phyloP scores from a whole-genome alignment of 2,888 invertebrate species.

The Agrypnus murinus region DNA sequence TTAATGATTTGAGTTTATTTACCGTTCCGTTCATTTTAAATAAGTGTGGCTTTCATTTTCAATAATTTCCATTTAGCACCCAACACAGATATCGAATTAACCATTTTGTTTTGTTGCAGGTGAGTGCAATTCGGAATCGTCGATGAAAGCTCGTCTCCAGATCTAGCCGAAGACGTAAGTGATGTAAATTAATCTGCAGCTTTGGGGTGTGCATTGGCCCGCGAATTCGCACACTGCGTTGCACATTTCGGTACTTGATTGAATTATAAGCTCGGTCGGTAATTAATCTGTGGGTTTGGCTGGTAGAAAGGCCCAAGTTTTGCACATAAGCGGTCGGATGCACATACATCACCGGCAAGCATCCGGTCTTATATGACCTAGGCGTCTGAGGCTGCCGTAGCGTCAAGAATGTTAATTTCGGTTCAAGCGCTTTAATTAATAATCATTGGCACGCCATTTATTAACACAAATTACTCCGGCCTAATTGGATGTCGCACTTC shows the following conservation, averaged over 20 bases:
- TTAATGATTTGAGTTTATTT: too few species aligned
- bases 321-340: slow-evolving; percentile 42
- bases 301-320: slow-evolving; percentile 34
- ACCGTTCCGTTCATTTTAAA: too few species aligned
- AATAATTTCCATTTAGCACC: too few species aligned
- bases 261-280: slow-evolving; percentile 58
- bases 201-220: slow-evolving; percentile 54
- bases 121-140: slow-evolving; percentile 56
- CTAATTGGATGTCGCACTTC: slow-evolving; percentile 67
- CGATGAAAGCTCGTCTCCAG: slow-evolving; percentile 26
- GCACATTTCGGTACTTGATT: slow-evolving; percentile 59
- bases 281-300: slow-evolving; percentile 53
- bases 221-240: slow-evolving; percentile 55
- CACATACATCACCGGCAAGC: slow-evolving; percentile 46
- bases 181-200: slow-evolving; percentile 52
- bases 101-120: slow-evolving; percentile 58
- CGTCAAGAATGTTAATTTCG: slow-evolving; percentile 63
- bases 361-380: slow-evolving; percentile 47
- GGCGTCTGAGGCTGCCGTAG: slow-evolving; percentile 49
- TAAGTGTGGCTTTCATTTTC: too few species aligned
- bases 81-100: too few species aligned
- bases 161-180: slow-evolving; percentile 45
- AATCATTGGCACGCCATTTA: slow-evolving; percentile 69
- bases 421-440: slow-evolving; percentile 67
- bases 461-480: slow-evolving; percentile 67